Evolutionary conservation across 2,797 vertebrate genomes (phyloP).

Genomic region (Cichlasoma orientale): DNA sequence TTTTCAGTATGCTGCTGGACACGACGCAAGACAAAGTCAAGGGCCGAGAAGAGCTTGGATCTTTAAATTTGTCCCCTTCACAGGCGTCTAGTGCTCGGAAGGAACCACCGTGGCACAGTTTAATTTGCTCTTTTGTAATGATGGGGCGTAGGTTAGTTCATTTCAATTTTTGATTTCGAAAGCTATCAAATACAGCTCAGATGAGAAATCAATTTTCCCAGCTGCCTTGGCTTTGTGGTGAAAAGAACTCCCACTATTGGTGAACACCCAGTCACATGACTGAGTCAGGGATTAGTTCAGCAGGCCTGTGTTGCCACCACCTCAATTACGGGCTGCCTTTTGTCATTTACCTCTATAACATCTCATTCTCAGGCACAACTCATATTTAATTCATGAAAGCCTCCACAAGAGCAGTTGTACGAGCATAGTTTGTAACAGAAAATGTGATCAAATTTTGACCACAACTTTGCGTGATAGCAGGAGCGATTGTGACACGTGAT

Average conservation of each 20-base stretch:
- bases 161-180: conserved; percentile 99
- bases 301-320: conserved; percentile 94
- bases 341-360: conserved; percentile 99
- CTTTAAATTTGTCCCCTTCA: conserved; percentile 90
- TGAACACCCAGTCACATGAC: conserved; percentile 86
- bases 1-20: conserved; percentile 8
- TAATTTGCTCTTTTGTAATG: conserved; percentile 99
- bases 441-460: conserved; percentile 90
- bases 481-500: conserved; percentile 78
- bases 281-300: conserved; percentile 96
- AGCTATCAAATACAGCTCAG: conserved; percentile 99
- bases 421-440: conserved; percentile 93
- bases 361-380: conserved; percentile 99
- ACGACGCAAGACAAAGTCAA: conserved; percentile 26
- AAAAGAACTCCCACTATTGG: conserved; percentile 87
- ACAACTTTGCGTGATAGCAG: conserved; percentile 85
- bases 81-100: conserved; percentile 85
- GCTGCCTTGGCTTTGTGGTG: conserved; percentile 96
- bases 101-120: conserved; percentile 90
- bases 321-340: conserved; percentile 99
- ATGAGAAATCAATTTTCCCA: conserved; percentile 99
- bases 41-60: conserved; percentile 71
- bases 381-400: conserved; percentile 99
- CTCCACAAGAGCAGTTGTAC: conserved; percentile 95
- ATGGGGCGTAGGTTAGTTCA: conserved; percentile 99